Base-by-base conservation (phyloP, 1,140 invertebrate species). In the Tetramorium simillimum region DNA sequence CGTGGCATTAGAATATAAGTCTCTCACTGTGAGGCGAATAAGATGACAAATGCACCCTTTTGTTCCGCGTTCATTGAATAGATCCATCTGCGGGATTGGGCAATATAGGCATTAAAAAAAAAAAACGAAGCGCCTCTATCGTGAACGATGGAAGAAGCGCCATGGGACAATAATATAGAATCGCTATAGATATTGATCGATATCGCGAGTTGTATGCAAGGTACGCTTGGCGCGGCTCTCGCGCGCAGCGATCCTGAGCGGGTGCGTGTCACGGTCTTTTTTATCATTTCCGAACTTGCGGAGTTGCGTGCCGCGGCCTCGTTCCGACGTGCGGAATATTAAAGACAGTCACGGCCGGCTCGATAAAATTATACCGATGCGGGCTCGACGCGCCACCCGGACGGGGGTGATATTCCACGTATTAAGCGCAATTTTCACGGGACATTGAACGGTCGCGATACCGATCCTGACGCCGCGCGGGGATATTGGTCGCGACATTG, bases 371-470 rank as follows among this genome's bases (percentile, higher is more conserved):
- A 60, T 18, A 75, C 28, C 24, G 76, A 51, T 51, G 58, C 16
- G 21, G 10, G 46, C n/a, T 10, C 60, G 76, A 6, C 16, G 58
- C 16, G n/a, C 33, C 18, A 21, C 43, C 43, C 76, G 18, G 76
- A 37, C 10, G 62, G n/a, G 3, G 40, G 21, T 18, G 53, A 60
- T 60, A 82, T 72, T 82, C 24, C 51, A 24, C 63, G 49, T 81
- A 69, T 69, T 28, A 81, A 69, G 14, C 63, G 21, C 40, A 56
- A 73, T 46, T 82, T 81, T 82, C 67, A 82, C 37, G 40, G 40
- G 67, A 82, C 49, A 73, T 82, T 46, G 80, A 82, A 60, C 53
- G 37, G 51, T 43, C 37, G 40, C 21, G 65, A 82, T 72, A 72
- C 6, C 24, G 16, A 72, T 72, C 49, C 67, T n/a, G 53, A 82